Evolutionary conservation across 2,797 vertebrate genomes (phyloP).

Genomic region (Gallinago nigripennis): DNA sequence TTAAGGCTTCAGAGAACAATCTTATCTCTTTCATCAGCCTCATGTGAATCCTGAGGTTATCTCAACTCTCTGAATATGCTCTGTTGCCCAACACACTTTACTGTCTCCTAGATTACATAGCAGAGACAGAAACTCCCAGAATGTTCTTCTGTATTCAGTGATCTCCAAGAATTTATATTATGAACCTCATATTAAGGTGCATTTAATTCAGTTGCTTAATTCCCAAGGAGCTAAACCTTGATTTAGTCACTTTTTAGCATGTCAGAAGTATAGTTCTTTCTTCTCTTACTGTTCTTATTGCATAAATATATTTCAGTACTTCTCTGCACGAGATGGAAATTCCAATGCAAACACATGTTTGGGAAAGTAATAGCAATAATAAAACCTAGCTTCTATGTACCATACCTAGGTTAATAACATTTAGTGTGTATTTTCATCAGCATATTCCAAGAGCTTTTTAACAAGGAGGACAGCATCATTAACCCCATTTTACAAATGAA

Average conservation of each 20-base stretch:
- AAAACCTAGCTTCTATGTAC: background rate
- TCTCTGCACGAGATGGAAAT: background rate
- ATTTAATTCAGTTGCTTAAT: background rate
- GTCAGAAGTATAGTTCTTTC: background rate
- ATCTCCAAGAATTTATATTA: conserved; percentile 15
- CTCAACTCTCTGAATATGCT: background rate
- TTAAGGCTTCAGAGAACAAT: background rate
- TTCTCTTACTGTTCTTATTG: background rate
- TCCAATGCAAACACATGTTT: background rate
- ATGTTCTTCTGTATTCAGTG: background rate
- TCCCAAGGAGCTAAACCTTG: background rate
- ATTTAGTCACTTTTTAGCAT: background rate
- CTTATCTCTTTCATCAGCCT: background rate
- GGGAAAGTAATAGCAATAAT: background rate
- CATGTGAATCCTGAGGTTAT: background rate
- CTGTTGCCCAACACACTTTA: background rate
- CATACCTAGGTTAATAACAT: background rate
- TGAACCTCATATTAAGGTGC: background rate
- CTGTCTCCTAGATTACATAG: conserved; percentile 4
- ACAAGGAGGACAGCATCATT: conserved; percentile 40
- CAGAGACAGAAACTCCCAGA: conserved; percentile 4
- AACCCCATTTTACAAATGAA: conserved; percentile 51
- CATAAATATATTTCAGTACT: background rate
- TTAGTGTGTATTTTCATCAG: background rate
- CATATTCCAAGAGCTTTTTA: conserved; percentile 15